Evolutionary conservation across 2,113 vertebrate genomes (phyloP), one percentile per base, ranked within the genome.

Genomic region (Zapus hudsonius): DNA sequence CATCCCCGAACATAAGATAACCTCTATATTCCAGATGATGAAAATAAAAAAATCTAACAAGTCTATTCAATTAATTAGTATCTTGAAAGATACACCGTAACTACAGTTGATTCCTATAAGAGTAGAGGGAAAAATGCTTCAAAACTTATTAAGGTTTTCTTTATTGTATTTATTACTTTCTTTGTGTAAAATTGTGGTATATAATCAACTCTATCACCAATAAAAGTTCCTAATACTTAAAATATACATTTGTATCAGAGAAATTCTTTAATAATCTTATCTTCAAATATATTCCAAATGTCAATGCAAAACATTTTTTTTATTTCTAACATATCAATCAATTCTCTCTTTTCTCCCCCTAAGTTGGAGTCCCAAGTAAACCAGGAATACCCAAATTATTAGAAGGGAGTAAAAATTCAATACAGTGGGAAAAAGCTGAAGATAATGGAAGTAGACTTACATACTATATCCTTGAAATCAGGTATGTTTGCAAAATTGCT

Each of bases 351-450:
- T 59, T 91, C 84, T 57, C 63, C 0, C 61, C 69, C 38, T 90
- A 94, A 98, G 98, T 97, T 98, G 98, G 98, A 94, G 97, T 98
- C 78, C 98, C 98, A 47, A 82, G 97, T 92, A 98, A 98, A 88
- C 98, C 98, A 92, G 98, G 98, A 91, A 93, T 94, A 82, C 98
- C 98, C 31, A 95, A 97, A 83, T 92, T 63, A 90, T 89, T 97
- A 74, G 96, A 97, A 95, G 96, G 91, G 19, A 91, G 81, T 84
- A 94, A 97, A 97, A 97, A 97, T 90, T 96, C 92, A 90, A 31
- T 98, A 38, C 96, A 97, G 31, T 98, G 98, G 98, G 96, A 97
- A 91, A 97, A 97, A 42, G 97, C 97, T n/a, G 95, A 97, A 94
- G 98, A 98, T 76, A 98, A 98, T 73, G 98, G 98, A 89, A 97